A percentile compares a stretch with the other conserved stretches of the same genome.
Conservation (phyloP, 2,113 vertebrate genomes). For the Pseudolaguvia tuberculata region DNA sequence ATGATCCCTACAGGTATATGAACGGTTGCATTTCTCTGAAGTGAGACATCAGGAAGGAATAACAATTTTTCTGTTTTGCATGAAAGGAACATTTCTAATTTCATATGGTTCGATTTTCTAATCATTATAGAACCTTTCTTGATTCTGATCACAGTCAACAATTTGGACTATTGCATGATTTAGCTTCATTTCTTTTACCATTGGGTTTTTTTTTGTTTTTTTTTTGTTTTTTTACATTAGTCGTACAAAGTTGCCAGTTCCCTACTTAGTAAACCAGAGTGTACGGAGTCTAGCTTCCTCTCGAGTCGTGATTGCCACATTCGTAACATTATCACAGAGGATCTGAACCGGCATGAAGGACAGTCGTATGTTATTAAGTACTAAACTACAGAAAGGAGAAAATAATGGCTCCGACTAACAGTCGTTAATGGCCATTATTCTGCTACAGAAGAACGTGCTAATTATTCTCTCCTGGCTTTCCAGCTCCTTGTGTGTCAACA, state of each 20-base stretch:
- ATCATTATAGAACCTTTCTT: constrained; percentile 23
- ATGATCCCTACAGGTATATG: constrained; percentile 32
- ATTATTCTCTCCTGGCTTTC: not conserved
- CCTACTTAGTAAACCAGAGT: not conserved
- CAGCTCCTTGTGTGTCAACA: not conserved
- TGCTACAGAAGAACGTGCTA: not conserved
- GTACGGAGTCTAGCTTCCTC: not conserved
- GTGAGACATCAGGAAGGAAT: constrained; percentile 32
- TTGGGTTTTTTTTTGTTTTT: not conserved
- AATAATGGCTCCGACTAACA: not conserved
- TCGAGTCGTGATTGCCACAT: not conserved
- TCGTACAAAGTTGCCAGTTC: not conserved
- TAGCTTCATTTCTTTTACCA: not conserved
- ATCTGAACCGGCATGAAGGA: constrained; percentile 8
- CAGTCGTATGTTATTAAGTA: constrained; percentile 5
- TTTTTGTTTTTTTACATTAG: not conserved
- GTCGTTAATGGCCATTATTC: not conserved
- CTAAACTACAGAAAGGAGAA: not conserved
- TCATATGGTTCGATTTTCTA: constrained; percentile 20
- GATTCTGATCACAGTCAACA: not conserved
- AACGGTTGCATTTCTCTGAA: constrained; percentile 28
- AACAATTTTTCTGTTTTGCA: constrained; percentile 12
- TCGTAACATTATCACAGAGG: too few species aligned
- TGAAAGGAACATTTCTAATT: constrained; percentile 1
- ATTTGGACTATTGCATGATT: not conserved